Percentiles rank a stretch among this genome's conserved stretches.
Conservation (phyloP, 2,888 invertebrate genomes). For the Anorthoa munda region DNA sequence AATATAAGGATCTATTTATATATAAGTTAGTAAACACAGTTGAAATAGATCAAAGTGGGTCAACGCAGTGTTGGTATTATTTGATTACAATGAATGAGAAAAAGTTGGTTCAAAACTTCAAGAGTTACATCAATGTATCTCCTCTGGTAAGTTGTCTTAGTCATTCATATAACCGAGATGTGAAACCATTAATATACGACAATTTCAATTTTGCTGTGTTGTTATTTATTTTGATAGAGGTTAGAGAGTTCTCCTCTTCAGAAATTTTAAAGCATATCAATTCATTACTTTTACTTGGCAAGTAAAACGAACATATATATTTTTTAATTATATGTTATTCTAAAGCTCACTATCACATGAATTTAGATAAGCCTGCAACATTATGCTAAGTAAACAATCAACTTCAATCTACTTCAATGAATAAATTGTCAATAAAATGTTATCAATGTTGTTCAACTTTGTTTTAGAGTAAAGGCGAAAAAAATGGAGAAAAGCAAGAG, state of each 20-base stretch:
- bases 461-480: slow-evolving; percentile 88
- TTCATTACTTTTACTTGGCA: not conserved
- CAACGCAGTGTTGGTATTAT: slow-evolving; percentile 76
- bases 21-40: slow-evolving; percentile 63
- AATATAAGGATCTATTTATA: slow-evolving; percentile 65
- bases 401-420: not conserved
- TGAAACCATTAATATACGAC: not conserved
- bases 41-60: slow-evolving; percentile 79
- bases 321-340: not conserved
- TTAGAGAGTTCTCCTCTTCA: slow-evolving; percentile 45
- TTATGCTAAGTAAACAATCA: slow-evolving; percentile 18
- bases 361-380: slow-evolving; percentile 4
- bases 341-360: not conserved
- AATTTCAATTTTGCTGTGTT: slow-evolving; percentile 18
- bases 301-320: not conserved
- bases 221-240: slow-evolving; percentile 55
- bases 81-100: slow-evolving; percentile 90
- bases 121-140: slow-evolving; percentile 90
- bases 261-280: not conserved
- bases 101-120: slow-evolving; percentile 90
- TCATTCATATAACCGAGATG: not conserved
- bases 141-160: slow-evolving; percentile 77
- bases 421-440: slow-evolving; percentile 1
- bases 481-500: slow-evolving; percentile 89
- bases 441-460: slow-evolving; percentile 26